phyloP scores from a whole-genome alignment of 1,140 invertebrate genomes.

The Drosophila quadrilineata region DNA sequence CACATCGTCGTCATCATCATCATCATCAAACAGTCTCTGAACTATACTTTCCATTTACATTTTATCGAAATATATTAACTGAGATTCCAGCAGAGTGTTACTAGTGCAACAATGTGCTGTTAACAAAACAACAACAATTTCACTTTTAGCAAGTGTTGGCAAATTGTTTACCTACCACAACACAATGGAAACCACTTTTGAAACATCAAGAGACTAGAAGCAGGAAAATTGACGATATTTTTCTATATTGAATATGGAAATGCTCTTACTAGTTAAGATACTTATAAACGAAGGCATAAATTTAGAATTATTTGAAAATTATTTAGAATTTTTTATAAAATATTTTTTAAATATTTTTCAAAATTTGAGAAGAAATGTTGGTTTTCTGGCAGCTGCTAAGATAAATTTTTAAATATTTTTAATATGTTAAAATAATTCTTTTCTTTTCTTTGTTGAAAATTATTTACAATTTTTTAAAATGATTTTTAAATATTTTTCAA shows the following conservation, averaged over 20 bases:
- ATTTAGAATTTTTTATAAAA: not conserved
- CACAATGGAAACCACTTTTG: conserved; percentile 25
- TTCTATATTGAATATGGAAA: not conserved
- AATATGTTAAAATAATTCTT: too few species aligned
- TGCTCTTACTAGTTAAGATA: not conserved
- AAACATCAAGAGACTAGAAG: conserved; percentile 4
- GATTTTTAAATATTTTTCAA: too few species aligned
- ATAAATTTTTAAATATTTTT: too few species aligned
- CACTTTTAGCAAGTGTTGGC: conserved; percentile 68
- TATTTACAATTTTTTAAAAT: too few species aligned
- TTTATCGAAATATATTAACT: too few species aligned
- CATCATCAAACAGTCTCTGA: too few species aligned
- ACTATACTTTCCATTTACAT: conserved; percentile 35
- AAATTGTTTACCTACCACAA: conserved; percentile 49
- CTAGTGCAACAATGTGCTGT: not conserved
- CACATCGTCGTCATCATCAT: conserved; percentile 27
- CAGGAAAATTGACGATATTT: conserved; percentile 1
- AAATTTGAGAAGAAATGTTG: too few species aligned
- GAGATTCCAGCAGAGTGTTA: too few species aligned
- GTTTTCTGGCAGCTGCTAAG: too few species aligned
- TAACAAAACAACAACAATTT: conserved; percentile 62
- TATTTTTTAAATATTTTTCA: conserved; percentile 1
- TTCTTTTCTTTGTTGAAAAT: too few species aligned
- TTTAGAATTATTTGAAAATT: not conserved
- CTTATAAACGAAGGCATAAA: not conserved